Base-by-base conservation (phyloP, 2,888 invertebrate species). In the Tanaodytes sp. region DNA sequence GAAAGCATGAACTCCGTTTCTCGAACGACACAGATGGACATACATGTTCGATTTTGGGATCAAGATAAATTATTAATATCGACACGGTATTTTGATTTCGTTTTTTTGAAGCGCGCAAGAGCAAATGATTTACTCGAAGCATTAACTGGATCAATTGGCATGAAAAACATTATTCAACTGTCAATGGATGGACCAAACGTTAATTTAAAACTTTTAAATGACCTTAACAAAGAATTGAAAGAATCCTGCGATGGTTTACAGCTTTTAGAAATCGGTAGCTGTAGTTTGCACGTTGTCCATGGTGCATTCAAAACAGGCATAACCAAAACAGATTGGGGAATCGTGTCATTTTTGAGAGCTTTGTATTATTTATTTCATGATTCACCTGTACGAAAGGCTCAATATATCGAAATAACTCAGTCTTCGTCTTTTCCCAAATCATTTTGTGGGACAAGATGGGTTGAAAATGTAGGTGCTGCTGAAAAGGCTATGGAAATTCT, bases 331-430 rank as follows among this genome's bases (percentile, higher is more conserved):
- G 43, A 59, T 1, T 79, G 79, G 76, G 39, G 72, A 4, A 30
- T 80, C 18, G 54, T 62, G 4, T 39, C 48, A 42, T 73, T 79
- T 49, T 70, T 81, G 16, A 48, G 58, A 15, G 66, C 73, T 33
- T n/a, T 73, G n/a, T 78, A 77, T 39, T 72, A 75, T 40, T 51
- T 81, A 4, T 80, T 80, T 45, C 76, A 80, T 49, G 74, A 81
- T 54, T 66, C 58, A 2, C n/a, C n/a, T n/a, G n/a, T n/a, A n/a
- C n/a, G n/a, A n/a, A n/a, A n/a, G n/a, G n/a, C n/a, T n/a, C n/a
- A n/a, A n/a, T n/a, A n/a, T n/a, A n/a, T n/a, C n/a, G 43, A 45
- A 20, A 37, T 61, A 20, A 70, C 76, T 4, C 54, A 57, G 5
- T 72, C 52, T 33, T 19, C 61, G 18, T 6, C 59, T 39, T 76